phyloP scores from a whole-genome alignment of 2,888 invertebrate genomes.

The Steinernema hermaphroditum region DNA sequence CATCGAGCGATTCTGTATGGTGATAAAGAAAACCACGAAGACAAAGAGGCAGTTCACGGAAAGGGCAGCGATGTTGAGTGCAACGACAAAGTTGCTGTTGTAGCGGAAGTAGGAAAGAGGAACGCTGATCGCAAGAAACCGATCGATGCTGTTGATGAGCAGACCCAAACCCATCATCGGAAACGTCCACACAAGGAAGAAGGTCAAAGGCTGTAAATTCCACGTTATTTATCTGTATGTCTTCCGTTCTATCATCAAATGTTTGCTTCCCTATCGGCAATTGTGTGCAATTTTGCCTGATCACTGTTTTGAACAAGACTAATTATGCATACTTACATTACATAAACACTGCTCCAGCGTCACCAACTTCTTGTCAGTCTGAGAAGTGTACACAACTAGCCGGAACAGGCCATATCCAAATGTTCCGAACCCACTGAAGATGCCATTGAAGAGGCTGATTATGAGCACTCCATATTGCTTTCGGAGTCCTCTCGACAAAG shows the following conservation, averaged over 20 bases:
- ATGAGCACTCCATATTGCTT: conserved; percentile 9
- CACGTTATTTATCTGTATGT: no score
- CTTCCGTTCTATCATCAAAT: no score
- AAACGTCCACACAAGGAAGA: not conserved
- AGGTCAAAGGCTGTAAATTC: not conserved
- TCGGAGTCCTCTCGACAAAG: not conserved
- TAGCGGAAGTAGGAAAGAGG: not conserved
- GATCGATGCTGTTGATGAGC: not conserved
- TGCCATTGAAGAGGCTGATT: conserved; percentile 5
- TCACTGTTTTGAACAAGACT: no score
- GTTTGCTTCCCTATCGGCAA: no score
- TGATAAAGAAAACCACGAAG: not conserved
- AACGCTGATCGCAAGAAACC: not conserved
- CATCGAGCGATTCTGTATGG: not conserved
- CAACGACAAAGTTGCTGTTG: not conserved
- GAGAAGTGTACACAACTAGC: not conserved
- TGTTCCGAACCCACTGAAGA: not conserved
- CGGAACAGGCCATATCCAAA: not conserved
- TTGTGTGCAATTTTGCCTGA: no score
- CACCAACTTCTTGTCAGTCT: not conserved
- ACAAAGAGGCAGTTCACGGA: not conserved
- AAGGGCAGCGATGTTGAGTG: not conserved
- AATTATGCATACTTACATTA: conserved; percentile 12
- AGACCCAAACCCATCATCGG: not conserved
- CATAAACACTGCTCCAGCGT: not conserved